Base-by-base conservation (phyloP, 2,888 invertebrate genomes). In the Drosophila prostipennis region DNA sequence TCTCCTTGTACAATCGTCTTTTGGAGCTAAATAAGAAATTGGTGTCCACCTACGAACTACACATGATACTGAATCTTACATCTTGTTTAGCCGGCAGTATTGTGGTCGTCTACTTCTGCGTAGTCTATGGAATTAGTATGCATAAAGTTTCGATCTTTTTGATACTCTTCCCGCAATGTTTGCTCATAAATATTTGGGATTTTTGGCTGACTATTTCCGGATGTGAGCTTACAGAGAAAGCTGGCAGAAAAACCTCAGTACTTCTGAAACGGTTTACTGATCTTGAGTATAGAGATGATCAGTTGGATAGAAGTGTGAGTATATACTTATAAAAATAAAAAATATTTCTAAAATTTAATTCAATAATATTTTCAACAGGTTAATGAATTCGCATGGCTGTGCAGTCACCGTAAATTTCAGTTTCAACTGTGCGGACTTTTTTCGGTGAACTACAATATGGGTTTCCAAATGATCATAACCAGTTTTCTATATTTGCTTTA, bases 131-230 rank as follows among this genome's bases (percentile, higher is more conserved):
- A 4, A 39, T 74, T 0, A 81, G 71, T 14, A 10, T 74, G 6
- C 29, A 40, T 0, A 46, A 51, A 6, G 6, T 23, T 0, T 0
- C 59, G 0, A 13, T 71, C 3, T 11, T 73, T 0, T 0, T 32
- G 0, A 0, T 56, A 1, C 19, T 67, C 13, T 55, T 72, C 6
- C 2, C 37, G 0, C 72, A 73, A 5, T 40, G 64, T 0, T 3
- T 79, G 1, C 3, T 51, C 1, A n/a, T 74, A 0, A 80, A 78
- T 23, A 11, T 71, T 0, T 39, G 71, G 16, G 82, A 85, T 34
- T 79, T 78, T 46, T 80, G 80, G 79, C 8, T 81, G 1, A 48
- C 39, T 11, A 69, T 80, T 36, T 29, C 43, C 0, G 59, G 68
- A 7, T 85, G 72, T n/a, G 79, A 84, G 1, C 34, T 72, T 39